These are phyloP conservation scores for Ophion obscuratus DNA, from an alignment of 2,888 invertebrate species.

Conservation along the genomic window DNA sequence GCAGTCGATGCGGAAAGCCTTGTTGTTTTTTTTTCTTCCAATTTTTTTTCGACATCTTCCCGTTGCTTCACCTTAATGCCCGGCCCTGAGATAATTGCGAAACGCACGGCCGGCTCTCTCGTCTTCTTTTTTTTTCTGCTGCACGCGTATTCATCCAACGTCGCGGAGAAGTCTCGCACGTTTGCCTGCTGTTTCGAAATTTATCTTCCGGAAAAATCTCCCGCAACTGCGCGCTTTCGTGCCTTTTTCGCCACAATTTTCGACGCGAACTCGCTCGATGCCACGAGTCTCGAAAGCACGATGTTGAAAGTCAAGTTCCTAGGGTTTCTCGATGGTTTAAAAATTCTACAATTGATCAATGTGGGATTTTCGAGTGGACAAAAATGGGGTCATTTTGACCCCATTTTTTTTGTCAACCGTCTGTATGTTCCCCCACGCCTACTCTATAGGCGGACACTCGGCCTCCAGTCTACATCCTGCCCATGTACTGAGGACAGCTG, in stretches of 20 bases:
- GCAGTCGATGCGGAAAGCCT: not conserved
- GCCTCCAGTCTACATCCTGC: too few relatives aligned
- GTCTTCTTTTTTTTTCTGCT: slow-evolving; percentile 1
- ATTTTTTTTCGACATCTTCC: slow-evolving; percentile 21
- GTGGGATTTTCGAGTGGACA: too few relatives aligned
- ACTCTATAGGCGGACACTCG: too few relatives aligned
- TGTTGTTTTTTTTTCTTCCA: slow-evolving; percentile 13
- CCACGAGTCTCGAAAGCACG: not conserved
- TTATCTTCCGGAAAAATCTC: slow-evolving; percentile 50
- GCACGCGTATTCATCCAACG: slow-evolving; percentile 38
- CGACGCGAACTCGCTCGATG: not conserved
- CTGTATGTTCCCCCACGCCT: too few relatives aligned
- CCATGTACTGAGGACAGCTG: too few relatives aligned
- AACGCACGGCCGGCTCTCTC: slow-evolving; percentile 51
- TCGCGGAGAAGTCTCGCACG: slow-evolving; percentile 36
- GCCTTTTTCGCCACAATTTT: slow-evolving; percentile 19
- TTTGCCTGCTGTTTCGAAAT: slow-evolving; percentile 64
- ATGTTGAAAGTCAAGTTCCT: not conserved
- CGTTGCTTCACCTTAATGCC: slow-evolving; percentile 33
- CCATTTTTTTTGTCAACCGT: too few relatives aligned
- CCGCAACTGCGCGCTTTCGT: slow-evolving; percentile 4
- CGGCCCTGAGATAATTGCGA: slow-evolving; percentile 57
- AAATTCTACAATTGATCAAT: too few relatives aligned
- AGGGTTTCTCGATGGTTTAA: too few relatives aligned
- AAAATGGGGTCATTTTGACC: too few relatives aligned